Evolutionary conservation across 2,888 invertebrate genomes (phyloP).

Genomic region (Notodonta dromedarius): DNA sequence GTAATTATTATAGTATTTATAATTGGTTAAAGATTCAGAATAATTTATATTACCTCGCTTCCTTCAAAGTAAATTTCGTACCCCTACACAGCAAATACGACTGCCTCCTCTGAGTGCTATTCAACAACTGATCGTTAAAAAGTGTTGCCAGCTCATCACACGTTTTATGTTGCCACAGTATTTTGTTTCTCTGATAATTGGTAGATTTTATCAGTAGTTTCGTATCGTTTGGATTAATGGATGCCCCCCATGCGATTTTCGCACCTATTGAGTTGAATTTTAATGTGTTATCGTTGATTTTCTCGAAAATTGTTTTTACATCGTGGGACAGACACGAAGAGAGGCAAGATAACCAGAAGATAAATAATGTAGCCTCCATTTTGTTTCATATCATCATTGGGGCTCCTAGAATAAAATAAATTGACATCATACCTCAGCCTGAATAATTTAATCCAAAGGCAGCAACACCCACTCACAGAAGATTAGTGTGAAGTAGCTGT

Average conservation of each 20-base stretch:
- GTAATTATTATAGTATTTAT: too few relatives aligned
- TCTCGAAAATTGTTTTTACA: constrained; percentile 51
- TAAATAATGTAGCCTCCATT: constrained; percentile 21
- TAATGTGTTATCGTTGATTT: constrained; percentile 57
- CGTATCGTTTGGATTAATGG: constrained; percentile 55
- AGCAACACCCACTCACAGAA: too few relatives aligned
- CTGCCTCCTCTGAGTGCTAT: constrained; percentile 75
- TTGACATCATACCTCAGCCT: too few relatives aligned
- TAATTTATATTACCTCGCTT: constrained; percentile 74
- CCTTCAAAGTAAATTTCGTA: constrained; percentile 81
- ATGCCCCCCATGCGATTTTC: constrained; percentile 69
- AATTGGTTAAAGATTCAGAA: neutral
- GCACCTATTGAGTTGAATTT: constrained; percentile 64
- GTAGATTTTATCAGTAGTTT: constrained; percentile 48
- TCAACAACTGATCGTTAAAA: constrained; percentile 48
- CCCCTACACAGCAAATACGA: constrained; percentile 86
- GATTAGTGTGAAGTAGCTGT: too few relatives aligned
- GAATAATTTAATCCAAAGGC: too few relatives aligned
- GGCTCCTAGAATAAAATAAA: neutral
- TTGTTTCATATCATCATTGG: constrained; percentile 12
- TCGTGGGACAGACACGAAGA: constrained; percentile 38
- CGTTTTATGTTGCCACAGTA: constrained; percentile 59
- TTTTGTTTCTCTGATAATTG: constrained; percentile 52
- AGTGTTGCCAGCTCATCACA: constrained; percentile 56
- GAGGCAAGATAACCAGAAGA: constrained; percentile 16